These are phyloP conservation scores for Paedocypris micromegethes DNA, from an alignment of 2,797 vertebrate genomes.

Conservation along the genomic window DNA sequence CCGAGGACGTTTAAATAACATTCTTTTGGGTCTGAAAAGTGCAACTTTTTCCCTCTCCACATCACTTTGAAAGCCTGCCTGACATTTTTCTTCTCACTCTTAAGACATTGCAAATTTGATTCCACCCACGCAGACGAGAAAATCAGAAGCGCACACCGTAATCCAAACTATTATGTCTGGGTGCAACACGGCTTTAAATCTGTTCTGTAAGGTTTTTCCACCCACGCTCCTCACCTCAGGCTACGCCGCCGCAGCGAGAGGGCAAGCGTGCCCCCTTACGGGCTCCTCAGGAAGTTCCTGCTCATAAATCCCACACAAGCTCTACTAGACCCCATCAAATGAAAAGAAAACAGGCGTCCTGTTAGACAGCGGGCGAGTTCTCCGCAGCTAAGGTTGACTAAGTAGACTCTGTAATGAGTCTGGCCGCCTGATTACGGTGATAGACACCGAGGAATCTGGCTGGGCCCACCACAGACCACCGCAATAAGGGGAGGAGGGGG, in stretches of 20 bases:
- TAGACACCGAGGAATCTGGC: conserved; percentile 31
- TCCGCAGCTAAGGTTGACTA: conserved; percentile 13
- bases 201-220: conserved; percentile 20
- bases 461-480: conserved; percentile 23
- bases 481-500: conserved; percentile 6
- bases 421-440: conserved; percentile 32
- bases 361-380: conserved; percentile 30
- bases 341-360: conserved; percentile 30
- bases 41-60: not conserved
- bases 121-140: conserved; percentile 31
- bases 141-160: conserved; percentile 31
- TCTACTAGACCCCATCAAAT: conserved; percentile 8
- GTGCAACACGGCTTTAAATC: conserved; percentile 39
- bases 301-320: conserved; percentile 10
- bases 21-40: not conserved
- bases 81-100: conserved; percentile 20
- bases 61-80: conserved; percentile 5
- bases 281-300: conserved; percentile 52
- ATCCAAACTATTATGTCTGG: conserved; percentile 28
- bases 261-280: conserved; percentile 81
- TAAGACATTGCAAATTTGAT: conserved; percentile 27
- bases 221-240: conserved; percentile 32
- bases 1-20: no score
- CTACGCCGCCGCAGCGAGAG: conserved; percentile 57
- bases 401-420: conserved; percentile 26